These are phyloP conservation scores for Adineta ricciae DNA, from an alignment of 2,888 invertebrate genomes.

Conservation along the genomic window DNA sequence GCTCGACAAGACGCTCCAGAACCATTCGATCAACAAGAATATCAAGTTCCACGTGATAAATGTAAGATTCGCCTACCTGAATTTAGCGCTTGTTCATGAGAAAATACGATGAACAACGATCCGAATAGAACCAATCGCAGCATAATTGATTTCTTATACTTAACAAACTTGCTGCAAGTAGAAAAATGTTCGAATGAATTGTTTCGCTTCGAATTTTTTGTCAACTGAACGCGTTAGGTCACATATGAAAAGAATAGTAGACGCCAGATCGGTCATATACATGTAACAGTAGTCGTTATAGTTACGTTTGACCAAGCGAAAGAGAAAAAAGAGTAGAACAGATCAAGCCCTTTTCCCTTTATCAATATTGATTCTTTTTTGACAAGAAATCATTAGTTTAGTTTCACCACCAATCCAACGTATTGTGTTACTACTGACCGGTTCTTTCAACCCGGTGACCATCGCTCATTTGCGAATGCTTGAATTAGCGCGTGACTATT, in stretches of 20 bases:
- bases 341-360: too few relatives aligned
- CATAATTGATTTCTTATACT: too few relatives aligned
- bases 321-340: not conserved
- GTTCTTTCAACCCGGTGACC: not conserved
- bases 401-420: not conserved
- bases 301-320: not conserved
- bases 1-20: not conserved
- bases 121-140: not conserved
- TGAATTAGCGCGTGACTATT: conserved; percentile 2
- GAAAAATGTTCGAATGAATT: not conserved
- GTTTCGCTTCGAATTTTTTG: not conserved
- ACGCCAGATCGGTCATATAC: not conserved
- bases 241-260: not conserved
- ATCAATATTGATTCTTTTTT: too few relatives aligned
- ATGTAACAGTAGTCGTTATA: not conserved
- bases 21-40: not conserved
- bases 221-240: not conserved
- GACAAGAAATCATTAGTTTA: not conserved
- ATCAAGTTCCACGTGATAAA: not conserved
- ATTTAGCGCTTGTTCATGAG: not conserved
- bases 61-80: not conserved
- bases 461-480: not conserved
- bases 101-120: not conserved
- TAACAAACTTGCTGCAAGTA: too few relatives aligned
- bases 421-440: not conserved